Evolutionary conservation across 2,113 vertebrate species (phyloP).

Genomic region (Columba livia): DNA sequence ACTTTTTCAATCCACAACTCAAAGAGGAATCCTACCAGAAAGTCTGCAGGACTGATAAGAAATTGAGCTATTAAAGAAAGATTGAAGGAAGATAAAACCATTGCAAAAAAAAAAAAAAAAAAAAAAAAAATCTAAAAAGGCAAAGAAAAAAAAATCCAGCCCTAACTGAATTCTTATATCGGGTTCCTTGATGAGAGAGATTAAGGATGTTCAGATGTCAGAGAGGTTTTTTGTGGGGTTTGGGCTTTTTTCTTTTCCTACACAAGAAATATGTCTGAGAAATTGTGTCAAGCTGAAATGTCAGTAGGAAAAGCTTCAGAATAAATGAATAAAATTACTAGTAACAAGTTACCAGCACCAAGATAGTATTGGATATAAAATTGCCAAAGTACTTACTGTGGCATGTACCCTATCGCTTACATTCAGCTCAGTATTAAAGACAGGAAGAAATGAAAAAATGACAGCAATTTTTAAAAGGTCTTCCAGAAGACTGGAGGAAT

Average conservation of each 20-base stretch:
- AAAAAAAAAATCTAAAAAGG: neutral
- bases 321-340: conserved; percentile 65
- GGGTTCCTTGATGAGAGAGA: conserved; percentile 13
- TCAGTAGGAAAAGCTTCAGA: conserved; percentile 32
- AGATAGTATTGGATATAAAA: conserved; percentile 16
- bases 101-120: neutral
- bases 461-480: conserved; percentile 11
- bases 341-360: conserved; percentile 32
- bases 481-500: neutral
- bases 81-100: neutral
- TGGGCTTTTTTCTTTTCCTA: neutral
- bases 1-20: neutral
- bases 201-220: conserved; percentile 16
- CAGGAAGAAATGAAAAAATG: neutral
- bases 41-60: conserved; percentile 11
- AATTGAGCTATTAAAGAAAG: conserved; percentile 29
- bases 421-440: neutral
- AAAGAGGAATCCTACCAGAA: neutral
- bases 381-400: neutral
- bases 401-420: neutral
- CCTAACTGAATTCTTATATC: neutral
- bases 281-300: conserved; percentile 49
- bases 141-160: neutral
- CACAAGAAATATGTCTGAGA: neutral
- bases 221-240: neutral